Evolutionary conservation across 2,888 invertebrate species (phyloP), one percentile per base, ranked within the genome.

Genomic region (Bedellia somnulentella): DNA sequence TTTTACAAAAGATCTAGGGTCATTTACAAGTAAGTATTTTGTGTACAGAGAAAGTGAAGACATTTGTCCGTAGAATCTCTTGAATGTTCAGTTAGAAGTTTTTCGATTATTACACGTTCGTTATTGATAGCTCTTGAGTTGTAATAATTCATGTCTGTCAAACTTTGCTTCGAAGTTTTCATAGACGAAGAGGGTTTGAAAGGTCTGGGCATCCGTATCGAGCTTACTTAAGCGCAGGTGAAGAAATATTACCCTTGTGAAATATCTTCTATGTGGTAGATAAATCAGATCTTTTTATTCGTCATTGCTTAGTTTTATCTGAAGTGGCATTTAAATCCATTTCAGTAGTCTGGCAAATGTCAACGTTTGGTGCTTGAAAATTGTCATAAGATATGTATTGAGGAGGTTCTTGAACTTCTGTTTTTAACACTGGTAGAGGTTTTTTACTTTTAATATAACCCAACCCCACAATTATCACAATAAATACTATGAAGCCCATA

Each of bases 401-500:
- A 5, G 89, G 88, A 9, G 87, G 84, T 47, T 85, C 77, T 40
- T 85, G 86, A 2, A 54, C 54, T 34, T 86, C 84, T 32, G 85
- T 67, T 62, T 91, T 90, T 5, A 85, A 81, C 14, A 85, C 83
- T 38, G 83, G 83, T 39, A 89, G 79, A 48, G 91, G 84, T 60
- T 92, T 89, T 62, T 92, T 88, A 38, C 89, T 80, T 61, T 93
- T 91, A 38, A 91, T 81, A 55, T 90, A 91, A 15, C 89, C 89
- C 38, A 92, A 77, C 26, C 87, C 84, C n/a, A 90, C 88, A 32
- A 91, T 87, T 47, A 92, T 77, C 15, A 90, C 83, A 30, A 93
- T 80, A 52, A 93, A 91, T 29, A 93, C 89, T 36, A 91, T 81
- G 48, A 90, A 87, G 31, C 91, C 91, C 78, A 93, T 83, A 51